These are phyloP conservation scores for Drosophila mojavensis DNA, from an alignment of 1,140 invertebrate genomes.

Conservation along the genomic window DNA sequence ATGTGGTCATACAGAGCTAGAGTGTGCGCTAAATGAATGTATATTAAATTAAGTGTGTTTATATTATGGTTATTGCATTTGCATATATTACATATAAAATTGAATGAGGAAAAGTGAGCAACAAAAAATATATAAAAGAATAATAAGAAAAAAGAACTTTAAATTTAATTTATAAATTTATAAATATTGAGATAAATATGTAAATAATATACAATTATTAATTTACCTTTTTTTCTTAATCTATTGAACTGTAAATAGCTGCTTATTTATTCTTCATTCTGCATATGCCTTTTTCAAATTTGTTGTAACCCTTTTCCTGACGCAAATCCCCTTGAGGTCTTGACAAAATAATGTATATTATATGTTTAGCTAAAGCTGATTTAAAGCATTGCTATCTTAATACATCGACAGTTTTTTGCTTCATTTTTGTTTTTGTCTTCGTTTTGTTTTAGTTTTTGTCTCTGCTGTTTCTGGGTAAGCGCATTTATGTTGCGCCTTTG, in stretches of 20 bases:
- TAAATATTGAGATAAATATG: background rate
- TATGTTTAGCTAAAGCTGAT: constrained; percentile 13
- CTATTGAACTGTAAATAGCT: background rate
- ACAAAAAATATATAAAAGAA: background rate
- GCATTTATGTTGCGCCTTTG: constrained; percentile 36
- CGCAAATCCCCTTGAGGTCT: background rate
- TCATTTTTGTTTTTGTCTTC: background rate
- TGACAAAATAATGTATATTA: background rate
- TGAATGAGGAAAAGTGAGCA: constrained; percentile 2
- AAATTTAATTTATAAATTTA: background rate
- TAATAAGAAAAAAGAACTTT: background rate
- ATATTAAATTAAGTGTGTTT: constrained; percentile 47
- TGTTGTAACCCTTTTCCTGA: background rate
- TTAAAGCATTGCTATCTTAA: background rate
- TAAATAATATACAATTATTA: background rate
- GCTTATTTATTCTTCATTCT: background rate
- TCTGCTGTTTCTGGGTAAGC: constrained; percentile 17
- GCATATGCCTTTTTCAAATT: no score
- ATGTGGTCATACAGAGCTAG: background rate
- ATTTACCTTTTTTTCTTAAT: background rate
- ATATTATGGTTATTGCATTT: constrained; percentile 34
- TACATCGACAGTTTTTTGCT: constrained; percentile 12
- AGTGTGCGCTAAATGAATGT: constrained; percentile 25
- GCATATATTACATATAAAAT: constrained; percentile 27
- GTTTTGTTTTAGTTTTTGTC: background rate